Evolutionary conservation across 2,888 invertebrate species (phyloP), one percentile per base, ranked within the genome.

Genomic region (Diarsia mendica): DNA sequence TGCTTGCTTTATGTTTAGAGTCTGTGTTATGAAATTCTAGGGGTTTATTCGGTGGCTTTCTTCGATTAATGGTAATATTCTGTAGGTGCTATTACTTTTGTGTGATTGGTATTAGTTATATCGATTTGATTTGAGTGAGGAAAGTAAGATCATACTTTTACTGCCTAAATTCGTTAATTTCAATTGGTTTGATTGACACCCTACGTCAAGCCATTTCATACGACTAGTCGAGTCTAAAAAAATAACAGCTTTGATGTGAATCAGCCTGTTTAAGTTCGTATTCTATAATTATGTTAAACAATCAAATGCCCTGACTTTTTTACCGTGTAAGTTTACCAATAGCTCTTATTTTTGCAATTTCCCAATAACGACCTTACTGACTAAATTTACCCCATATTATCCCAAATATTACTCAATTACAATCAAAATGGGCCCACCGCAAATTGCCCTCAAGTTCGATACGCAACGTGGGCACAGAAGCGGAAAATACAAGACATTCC

Each of bases 401-500:
- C 49, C 70, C 61, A 53, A 63, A 49, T 71, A 75, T 79, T 74
- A 69, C 71, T 66, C 74, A 74, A 79, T 79, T 74, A 70, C 63
- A 75, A 67, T 63, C 73, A 67, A 71, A 67, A 81, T 46, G 69
- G 72, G 63, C 9, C 65, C 58, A 60, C 69, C 64, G 61, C 66
- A 78, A 78, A 86, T 79, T 87, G 88, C 89, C 86, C 80, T 85
- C 85, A 79, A 69, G 93, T 92, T 89, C 88, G 90, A 88, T 88
- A 86, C 85, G 88, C 88, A 85, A 83, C 87, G 60, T 9, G 49
- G 49, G 86, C 90, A 82, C 87, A 84, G 89, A 90, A 87, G 89
- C 90, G 92, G 92, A 93, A 93, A 93, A 94, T 92, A 92, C 88
- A 90, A 91, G 91, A 92, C 92, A 91, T 93, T 91, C 91, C 91